Conservation (phyloP, 2,797 vertebrate genomes). For the Adrianichthys oophorus region DNA sequence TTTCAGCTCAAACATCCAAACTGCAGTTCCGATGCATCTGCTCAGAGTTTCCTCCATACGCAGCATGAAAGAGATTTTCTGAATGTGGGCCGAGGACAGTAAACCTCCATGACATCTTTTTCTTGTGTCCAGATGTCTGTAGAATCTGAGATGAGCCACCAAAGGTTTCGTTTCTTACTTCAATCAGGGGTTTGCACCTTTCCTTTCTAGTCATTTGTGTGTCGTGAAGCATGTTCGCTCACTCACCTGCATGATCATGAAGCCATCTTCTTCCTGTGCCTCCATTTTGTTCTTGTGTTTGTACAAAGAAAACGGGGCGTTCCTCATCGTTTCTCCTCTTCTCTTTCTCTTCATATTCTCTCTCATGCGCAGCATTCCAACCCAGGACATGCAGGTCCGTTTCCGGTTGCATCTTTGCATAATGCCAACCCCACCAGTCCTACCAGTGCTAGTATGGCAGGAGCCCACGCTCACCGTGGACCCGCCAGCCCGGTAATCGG, state of each 20-base stretch:
- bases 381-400: slow-evolving; percentile 95
- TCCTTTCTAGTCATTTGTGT: slow-evolving; percentile 69
- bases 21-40: background rate
- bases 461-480: slow-evolving; percentile 86
- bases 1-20: too few species aligned
- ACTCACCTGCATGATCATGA: slow-evolving; percentile 65
- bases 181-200: slow-evolving; percentile 80
- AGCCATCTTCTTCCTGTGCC: slow-evolving; percentile 32
- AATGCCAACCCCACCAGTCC: slow-evolving; percentile 97
- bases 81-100: slow-evolving; percentile 49
- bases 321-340: slow-evolving; percentile 22
- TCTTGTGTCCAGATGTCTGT: slow-evolving; percentile 80
- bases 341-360: background rate
- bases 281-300: slow-evolving; percentile 4
- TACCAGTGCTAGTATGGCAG: slow-evolving; percentile 95
- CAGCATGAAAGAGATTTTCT: slow-evolving; percentile 32
- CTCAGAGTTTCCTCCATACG: background rate
- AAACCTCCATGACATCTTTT: slow-evolving; percentile 64
- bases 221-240: slow-evolving; percentile 72
- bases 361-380: slow-evolving; percentile 88
- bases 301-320: slow-evolving; percentile 10
- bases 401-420: slow-evolving; percentile 94
- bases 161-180: slow-evolving; percentile 82
- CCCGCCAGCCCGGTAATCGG: slow-evolving; percentile 92
- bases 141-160: slow-evolving; percentile 82